Percentiles rank a stretch among this genome's conserved stretches.
Evolutionary conservation across 1,140 invertebrate species (phyloP).

Genomic region (Andricus grossulariae): DNA sequence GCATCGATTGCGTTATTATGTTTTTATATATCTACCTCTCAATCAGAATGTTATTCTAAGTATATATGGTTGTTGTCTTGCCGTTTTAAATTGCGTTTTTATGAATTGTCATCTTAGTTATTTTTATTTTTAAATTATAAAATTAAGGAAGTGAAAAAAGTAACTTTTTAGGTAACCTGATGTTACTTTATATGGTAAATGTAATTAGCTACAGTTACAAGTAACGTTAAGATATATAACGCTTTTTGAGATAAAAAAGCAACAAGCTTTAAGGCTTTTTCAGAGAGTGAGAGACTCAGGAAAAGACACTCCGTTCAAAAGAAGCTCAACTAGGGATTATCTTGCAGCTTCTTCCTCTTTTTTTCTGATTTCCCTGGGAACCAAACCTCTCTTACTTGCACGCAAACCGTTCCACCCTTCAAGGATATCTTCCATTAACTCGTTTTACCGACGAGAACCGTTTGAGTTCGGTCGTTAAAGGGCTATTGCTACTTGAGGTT

Average conservation of each 20-base stretch:
- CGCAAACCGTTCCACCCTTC: conserved; percentile 50
- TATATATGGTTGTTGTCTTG: too few relatives aligned
- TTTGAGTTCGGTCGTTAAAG: conserved; percentile 60
- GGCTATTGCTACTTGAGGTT: conserved; percentile 54
- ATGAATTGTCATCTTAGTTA: too few relatives aligned
- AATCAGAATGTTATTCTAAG: too few relatives aligned
- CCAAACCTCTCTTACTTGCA: conserved; percentile 46
- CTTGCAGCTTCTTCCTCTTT: conserved; percentile 46
- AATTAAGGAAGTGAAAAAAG: too few relatives aligned
- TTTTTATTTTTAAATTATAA: too few relatives aligned
- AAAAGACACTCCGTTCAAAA: conserved; percentile 42
- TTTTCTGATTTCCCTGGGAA: conserved; percentile 43
- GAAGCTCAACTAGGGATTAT: conserved; percentile 48
- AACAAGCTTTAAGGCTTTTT: conserved; percentile 39
- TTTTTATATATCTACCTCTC: too few relatives aligned
- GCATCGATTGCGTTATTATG: too few relatives aligned
- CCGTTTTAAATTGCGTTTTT: too few relatives aligned
- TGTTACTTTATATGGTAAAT: too few relatives aligned
- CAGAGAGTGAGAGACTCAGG: conserved; percentile 42
- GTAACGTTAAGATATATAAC: too few relatives aligned
- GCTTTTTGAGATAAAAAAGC: neutral
- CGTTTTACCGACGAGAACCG: conserved; percentile 59
- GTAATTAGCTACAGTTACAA: too few relatives aligned
- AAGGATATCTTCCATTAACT: conserved; percentile 64
- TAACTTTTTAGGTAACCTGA: too few relatives aligned